These are phyloP conservation scores for Thalpophila matura DNA, from an alignment of 2,888 invertebrate genomes.

Conservation along the genomic window DNA sequence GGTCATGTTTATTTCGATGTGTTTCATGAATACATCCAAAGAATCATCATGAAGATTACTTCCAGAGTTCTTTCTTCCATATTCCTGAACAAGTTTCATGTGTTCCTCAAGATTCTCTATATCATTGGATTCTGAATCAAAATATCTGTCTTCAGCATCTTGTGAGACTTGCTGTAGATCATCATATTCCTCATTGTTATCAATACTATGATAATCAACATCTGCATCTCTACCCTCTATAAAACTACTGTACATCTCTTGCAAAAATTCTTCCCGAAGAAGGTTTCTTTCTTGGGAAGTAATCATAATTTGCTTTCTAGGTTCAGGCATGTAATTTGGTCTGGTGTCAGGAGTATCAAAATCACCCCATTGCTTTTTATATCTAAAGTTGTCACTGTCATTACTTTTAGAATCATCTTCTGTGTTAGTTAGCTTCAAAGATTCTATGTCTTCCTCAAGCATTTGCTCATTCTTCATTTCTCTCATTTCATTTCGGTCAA, in stretches of 20 bases:
- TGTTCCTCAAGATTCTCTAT: conserved; percentile 83
- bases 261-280: conserved; percentile 95
- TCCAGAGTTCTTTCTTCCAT: conserved; percentile 71
- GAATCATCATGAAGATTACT: conserved; percentile 90
- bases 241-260: conserved; percentile 96
- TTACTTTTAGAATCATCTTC: conserved; percentile 63
- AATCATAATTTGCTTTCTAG: conserved; percentile 80
- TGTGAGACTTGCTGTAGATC: conserved; percentile 92
- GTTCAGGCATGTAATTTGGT: conserved; percentile 75
- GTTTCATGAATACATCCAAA: conserved; percentile 94
- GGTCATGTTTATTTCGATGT: conserved; percentile 78
- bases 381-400: conserved; percentile 55
- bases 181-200: conserved; percentile 95
- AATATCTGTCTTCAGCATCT: conserved; percentile 97
- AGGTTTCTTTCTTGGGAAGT: conserved; percentile 92
- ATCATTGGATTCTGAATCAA: conserved; percentile 95
- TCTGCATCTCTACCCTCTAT: conserved; percentile 95
- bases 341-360: conserved; percentile 86
- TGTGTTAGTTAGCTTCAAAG: conserved; percentile 63
- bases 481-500: conserved; percentile 93
- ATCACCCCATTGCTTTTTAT: conserved; percentile 88
- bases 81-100: conserved; percentile 81
- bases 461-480: conserved; percentile 92
- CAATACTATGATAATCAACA: conserved; percentile 96
- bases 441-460: conserved; percentile 89